Evolutionary conservation across 2,113 vertebrate genomes (phyloP), one percentile per base, ranked within the genome.

Genomic region (Anseranas semipalmata): DNA sequence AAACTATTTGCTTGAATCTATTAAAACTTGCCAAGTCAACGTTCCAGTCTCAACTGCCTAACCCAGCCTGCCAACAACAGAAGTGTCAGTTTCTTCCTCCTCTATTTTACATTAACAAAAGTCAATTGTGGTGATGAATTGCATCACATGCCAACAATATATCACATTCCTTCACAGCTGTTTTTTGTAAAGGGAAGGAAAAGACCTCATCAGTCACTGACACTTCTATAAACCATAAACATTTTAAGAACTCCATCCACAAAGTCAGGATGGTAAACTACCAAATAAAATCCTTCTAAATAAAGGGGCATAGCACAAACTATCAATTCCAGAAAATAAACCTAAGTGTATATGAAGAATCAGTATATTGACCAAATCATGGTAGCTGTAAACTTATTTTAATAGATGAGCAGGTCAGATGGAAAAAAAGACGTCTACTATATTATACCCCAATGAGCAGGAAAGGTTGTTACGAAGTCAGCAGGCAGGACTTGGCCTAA

Each of bases 1-100:
- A 94, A 96, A 93, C 73, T 55, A 35, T 91, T 94, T 2, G 10
- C 94, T 90, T 41, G 90, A 85, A 76, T 89, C 83, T 65, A 94
- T 93, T 92, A 92, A 89, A 94, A 92, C 56, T 16, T 91, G 95
- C 95, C 92, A 96, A 96, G 90, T 96, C 95, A 96, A 96, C 32
- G 30, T 39, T 92, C 12, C 95, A 90, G 89, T 4, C 89, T 74
- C 87, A 15, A n/a, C 81, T 85, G 94, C 87, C 83, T 63, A 77
- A 24, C 63, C 68, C 5, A 15, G 87, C 53, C 74, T 95, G 89
- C 93, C 93, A 95, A 41, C n/a, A 55, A 53, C 85, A 68, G 17
- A 15, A 93, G 86, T n/a, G 88, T 48, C 88, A 70, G 27, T 75
- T 58, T 24, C 35, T 89, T 72, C 79, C 85, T 93, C 82, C 75